Conservation (phyloP, 2,888 invertebrate species). For the Apodemia mormo region DNA sequence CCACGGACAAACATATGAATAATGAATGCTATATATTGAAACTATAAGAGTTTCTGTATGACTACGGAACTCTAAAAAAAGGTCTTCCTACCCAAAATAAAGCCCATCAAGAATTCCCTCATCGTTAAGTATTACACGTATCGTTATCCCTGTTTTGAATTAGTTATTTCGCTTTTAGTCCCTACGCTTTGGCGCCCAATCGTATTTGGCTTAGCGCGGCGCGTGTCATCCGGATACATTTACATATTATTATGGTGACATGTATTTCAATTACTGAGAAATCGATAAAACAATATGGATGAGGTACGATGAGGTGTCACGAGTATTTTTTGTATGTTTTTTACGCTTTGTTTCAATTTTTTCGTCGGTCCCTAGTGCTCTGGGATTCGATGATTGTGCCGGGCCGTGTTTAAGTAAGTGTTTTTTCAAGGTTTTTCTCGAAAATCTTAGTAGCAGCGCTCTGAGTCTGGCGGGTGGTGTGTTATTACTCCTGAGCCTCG, state of each 20-base stretch:
- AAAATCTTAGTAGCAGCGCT: too few relatives aligned
- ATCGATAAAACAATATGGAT: slow-evolving; percentile 8
- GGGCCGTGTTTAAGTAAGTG: too few relatives aligned
- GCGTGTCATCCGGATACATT: not conserved
- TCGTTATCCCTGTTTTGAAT: slow-evolving; percentile 17
- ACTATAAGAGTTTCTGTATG: not conserved
- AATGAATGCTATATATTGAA: too few relatives aligned
- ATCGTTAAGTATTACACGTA: slow-evolving; percentile 16
- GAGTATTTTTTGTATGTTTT: not conserved
- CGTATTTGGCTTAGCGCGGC: not conserved
- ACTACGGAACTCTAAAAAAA: not conserved
- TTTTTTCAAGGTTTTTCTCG: too few relatives aligned
- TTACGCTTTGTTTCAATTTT: not conserved
- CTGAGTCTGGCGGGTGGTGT: too few relatives aligned
- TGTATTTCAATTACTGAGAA: slow-evolving; percentile 8
- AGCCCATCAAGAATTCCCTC: slow-evolving; percentile 3
- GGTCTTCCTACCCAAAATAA: not conserved
- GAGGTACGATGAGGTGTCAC: not conserved
- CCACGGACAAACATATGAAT: too few relatives aligned
- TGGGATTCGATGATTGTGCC: too few relatives aligned
- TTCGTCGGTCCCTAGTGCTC: too few relatives aligned
- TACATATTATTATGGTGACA: slow-evolving; percentile 11
- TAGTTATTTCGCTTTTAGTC: slow-evolving; percentile 9
- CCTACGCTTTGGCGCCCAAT: not conserved
- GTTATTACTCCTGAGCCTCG: too few relatives aligned